Evolutionary conservation across 2,797 vertebrate species (phyloP), one percentile per base, ranked within the genome.

Genomic region (Ctenopoma multispine): DNA sequence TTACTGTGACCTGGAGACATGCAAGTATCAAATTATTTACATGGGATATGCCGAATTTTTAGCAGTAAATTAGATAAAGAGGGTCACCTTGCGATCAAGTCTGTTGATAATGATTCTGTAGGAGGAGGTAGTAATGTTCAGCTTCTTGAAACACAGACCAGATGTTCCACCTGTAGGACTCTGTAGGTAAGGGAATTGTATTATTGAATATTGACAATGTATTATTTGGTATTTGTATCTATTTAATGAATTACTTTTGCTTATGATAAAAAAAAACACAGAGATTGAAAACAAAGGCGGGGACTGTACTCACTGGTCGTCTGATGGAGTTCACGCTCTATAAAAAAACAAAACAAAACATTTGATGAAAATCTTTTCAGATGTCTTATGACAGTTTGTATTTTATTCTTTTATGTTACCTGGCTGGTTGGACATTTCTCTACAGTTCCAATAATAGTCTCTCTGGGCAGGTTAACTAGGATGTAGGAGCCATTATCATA

Each of bases 401-500:
- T 72, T 41, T 11, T 3, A 46, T n/a, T 49, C 1, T 61, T 62
- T 68, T 9, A 24, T 31, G 69, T 87, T 94, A 99, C 98, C 96
- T 97, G 96, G 87, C 96, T 96, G 65, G 94, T 92, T 7, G 96
- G 96, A 83, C 97, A 99, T 90, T 96, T 99, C 88, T 98, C 97
- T 82, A 99, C 96, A 27, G 97, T 95, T 68, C 96, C 97, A 79
- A 98, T 94, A 83, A 99, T 95, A 53, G 92, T 95, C 91, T 99
- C 97, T 84, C 88, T 94, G 21, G 97, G 96, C 84, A 98, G 91
- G 80, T 93, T 94, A 31, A 98, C 96, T 92, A 99, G 91, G 82
- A 99, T 94, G 72, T 99, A 99, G 61, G 98, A 98, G 82, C 97
- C 97, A 51, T 94, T 95, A 69, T 97, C 97, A 70, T 97, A 99